Percentiles rank a stretch among this genome's conserved stretches.
These are phyloP conservation scores for Eulithis prunata DNA, from an alignment of 2,888 invertebrate species.

Conservation along the genomic window DNA sequence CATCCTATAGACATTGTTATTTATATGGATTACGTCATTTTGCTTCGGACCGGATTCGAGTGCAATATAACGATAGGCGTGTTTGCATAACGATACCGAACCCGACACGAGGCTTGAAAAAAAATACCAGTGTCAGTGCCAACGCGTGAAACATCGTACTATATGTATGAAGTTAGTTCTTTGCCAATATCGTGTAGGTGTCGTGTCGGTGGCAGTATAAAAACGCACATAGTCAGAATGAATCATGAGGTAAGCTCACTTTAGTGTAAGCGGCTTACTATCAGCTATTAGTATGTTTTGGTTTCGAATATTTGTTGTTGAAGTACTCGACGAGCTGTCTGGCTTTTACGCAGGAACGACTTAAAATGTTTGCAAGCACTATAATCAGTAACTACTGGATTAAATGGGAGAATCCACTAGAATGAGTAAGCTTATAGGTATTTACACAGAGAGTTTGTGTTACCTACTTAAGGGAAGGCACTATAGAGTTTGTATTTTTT, in stretches of 20 bases:
- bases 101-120: too few species aligned
- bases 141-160: too few species aligned
- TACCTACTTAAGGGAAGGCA: too few species aligned
- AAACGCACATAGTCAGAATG: constrained; percentile 21
- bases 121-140: too few species aligned
- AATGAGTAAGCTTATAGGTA: too few species aligned
- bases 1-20: constrained; percentile 71
- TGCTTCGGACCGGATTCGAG: constrained; percentile 31
- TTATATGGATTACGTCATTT: constrained; percentile 52
- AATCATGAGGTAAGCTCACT: constrained; percentile 37
- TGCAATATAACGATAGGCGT: constrained; percentile 3
- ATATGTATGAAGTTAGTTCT: too few species aligned
- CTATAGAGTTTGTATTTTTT: too few species aligned
- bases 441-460: too few species aligned
- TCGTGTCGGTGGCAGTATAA: too few species aligned
- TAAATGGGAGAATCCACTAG: neutral
- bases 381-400: neutral
- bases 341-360: neutral
- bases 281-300: constrained; percentile 32
- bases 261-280: constrained; percentile 36
- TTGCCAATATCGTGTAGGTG: too few species aligned
- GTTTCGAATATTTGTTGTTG: constrained; percentile 32
- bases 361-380: neutral
- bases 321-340: constrained; percentile 7
- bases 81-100: too few species aligned